Conservation (phyloP, 2,888 invertebrate species). For the Philopedon plagiatum region DNA sequence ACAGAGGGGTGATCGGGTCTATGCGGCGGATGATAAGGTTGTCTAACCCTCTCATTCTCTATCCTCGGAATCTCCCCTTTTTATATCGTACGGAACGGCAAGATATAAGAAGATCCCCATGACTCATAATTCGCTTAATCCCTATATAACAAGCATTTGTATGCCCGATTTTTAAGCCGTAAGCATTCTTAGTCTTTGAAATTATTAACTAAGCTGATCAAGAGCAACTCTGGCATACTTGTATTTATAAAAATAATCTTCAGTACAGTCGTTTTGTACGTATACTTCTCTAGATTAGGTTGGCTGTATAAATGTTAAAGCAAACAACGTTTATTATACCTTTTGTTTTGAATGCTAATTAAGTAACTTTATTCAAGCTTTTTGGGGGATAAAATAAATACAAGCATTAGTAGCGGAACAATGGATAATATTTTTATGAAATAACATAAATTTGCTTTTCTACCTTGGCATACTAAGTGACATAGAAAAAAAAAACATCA, state of each 20-base stretch:
- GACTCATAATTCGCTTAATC: slow-evolving; percentile 69
- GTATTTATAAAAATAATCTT: slow-evolving; percentile 62
- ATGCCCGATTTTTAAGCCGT: slow-evolving; percentile 61
- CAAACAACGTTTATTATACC: slow-evolving; percentile 51
- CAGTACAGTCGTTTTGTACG: slow-evolving; percentile 51
- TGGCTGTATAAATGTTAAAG: slow-evolving; percentile 50
- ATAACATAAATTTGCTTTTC: slow-evolving; percentile 22
- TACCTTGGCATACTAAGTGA: not conserved
- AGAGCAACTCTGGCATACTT: slow-evolving; percentile 59
- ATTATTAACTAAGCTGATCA: slow-evolving; percentile 63
- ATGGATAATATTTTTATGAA: slow-evolving; percentile 46
- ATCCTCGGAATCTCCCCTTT: slow-evolving; percentile 63
- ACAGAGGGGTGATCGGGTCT: slow-evolving; percentile 36
- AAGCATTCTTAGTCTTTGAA: slow-evolving; percentile 62
- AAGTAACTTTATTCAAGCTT: slow-evolving; percentile 50
- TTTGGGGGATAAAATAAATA: slow-evolving; percentile 43
- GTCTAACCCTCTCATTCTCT: slow-evolving; percentile 64
- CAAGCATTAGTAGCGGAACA: slow-evolving; percentile 36
- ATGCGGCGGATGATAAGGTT: slow-evolving; percentile 58
- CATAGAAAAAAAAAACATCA: too few species aligned
- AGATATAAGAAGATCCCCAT: slow-evolving; percentile 67
- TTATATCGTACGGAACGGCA: slow-evolving; percentile 57
- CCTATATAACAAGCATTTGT: slow-evolving; percentile 68
- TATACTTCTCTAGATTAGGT: slow-evolving; percentile 57
- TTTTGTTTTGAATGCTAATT: slow-evolving; percentile 49